Percentiles rank a stretch among this genome's conserved stretches.
These are phyloP conservation scores for Ictalurus furcatus DNA, from an alignment of 2,113 vertebrate genomes.

Conservation along the genomic window DNA sequence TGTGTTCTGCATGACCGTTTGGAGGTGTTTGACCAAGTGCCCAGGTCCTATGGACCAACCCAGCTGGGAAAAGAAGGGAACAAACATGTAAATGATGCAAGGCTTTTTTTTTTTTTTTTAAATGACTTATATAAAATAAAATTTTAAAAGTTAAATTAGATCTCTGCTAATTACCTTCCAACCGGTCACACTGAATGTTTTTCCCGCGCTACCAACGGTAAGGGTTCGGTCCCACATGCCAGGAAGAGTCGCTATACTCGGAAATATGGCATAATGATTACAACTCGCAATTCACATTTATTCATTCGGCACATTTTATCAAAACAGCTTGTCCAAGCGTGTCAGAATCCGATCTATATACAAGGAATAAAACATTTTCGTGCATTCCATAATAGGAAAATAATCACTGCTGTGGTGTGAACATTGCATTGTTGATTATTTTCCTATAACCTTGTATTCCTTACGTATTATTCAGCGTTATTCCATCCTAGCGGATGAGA, in stretches of 20 bases:
- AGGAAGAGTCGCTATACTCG: slow-evolving; percentile 82
- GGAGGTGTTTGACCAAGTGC: slow-evolving; percentile 88
- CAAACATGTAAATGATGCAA: neutral
- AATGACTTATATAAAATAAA: neutral
- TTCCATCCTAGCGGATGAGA: neutral
- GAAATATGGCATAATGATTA: neutral
- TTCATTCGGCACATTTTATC: neutral
- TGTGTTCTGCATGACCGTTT: slow-evolving; percentile 91
- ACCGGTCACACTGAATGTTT: slow-evolving; percentile 93
- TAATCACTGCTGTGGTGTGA: neutral
- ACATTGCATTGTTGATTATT: neutral
- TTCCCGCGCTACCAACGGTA: slow-evolving; percentile 92
- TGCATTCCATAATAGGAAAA: neutral
- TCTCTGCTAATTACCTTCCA: slow-evolving; percentile 83
- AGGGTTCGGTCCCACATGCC: slow-evolving; percentile 98
- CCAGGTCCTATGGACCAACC: slow-evolving; percentile 93
- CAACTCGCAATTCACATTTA: neutral
- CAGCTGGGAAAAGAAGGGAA: slow-evolving; percentile 73
- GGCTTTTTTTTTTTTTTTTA: neutral
- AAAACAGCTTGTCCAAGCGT: neutral
- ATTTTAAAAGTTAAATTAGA: neutral
- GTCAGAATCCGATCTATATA: neutral
- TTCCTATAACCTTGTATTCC: neutral
- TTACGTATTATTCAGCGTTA: neutral
- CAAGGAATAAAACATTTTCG: neutral